These are phyloP conservation scores for Muntiacus reevesi DNA, from an alignment of 2,113 vertebrate species.

Conservation along the genomic window DNA sequence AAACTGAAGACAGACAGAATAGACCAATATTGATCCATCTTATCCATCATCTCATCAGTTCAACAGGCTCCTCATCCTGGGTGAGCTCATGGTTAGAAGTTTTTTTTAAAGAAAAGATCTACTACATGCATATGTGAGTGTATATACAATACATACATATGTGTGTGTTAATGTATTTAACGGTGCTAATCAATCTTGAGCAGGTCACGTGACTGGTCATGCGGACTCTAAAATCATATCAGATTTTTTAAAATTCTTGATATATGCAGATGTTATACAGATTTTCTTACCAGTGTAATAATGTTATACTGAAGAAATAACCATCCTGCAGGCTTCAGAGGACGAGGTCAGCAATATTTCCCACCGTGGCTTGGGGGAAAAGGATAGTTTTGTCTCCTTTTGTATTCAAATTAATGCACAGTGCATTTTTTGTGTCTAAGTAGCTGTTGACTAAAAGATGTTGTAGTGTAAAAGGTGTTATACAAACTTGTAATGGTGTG, in stretches of 20 bases:
- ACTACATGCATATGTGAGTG: constrained; percentile 85
- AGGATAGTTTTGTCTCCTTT: constrained; percentile 87
- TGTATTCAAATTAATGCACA: constrained; percentile 85
- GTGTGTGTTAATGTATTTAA: constrained; percentile 89
- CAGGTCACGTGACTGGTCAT: constrained; percentile 99
- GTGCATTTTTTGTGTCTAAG: constrained; percentile 82
- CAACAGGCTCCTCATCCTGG: constrained; percentile 87
- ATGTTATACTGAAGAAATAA: constrained; percentile 89
- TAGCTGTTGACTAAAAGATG: constrained; percentile 82
- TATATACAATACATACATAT: constrained; percentile 62
- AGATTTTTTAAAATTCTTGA: constrained; percentile 94
- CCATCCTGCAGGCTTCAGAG: constrained; percentile 97
- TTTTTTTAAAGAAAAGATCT: constrained; percentile 83
- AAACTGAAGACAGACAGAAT: constrained; percentile 67
- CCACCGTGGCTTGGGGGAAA: constrained; percentile 91
- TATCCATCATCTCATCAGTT: constrained; percentile 84
- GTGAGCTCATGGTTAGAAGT: constrained; percentile 84
- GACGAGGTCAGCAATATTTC: constrained; percentile 94
- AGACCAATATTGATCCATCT: constrained; percentile 74
- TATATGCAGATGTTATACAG: constrained; percentile 99
- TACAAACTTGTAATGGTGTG: constrained; percentile 81
- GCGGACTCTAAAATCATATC: constrained; percentile 99
- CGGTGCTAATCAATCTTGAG: constrained; percentile 98
- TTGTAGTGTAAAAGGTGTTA: constrained; percentile 76
- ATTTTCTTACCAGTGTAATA: constrained; percentile 97